phyloP scores from a whole-genome alignment of 1,140 invertebrate genomes.

The Rhopalosiphum padi region DNA sequence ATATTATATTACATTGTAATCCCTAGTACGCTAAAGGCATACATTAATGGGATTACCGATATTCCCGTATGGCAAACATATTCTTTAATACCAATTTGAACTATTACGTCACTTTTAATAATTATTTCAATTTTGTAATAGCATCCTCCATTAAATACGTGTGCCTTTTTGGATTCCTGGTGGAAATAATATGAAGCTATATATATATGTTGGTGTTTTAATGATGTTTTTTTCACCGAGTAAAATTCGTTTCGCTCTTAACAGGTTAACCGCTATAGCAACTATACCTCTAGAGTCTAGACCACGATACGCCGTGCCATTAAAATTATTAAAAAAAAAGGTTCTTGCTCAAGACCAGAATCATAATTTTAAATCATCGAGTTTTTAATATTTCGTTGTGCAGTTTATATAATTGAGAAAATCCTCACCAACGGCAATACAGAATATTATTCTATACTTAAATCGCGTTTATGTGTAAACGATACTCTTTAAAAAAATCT shows the following conservation, averaged over 20 bases:
- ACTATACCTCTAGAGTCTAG: not conserved
- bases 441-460: not conserved
- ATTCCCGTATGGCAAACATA: not conserved
- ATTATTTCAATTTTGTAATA: constrained; percentile 7
- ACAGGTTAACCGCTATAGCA: not conserved
- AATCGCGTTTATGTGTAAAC: not conserved
- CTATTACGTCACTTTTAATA: constrained; percentile 1
- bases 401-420: not conserved
- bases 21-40: not conserved
- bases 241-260: not conserved
- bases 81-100: constrained; percentile 26
- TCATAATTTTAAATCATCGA: not conserved
- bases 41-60: constrained; percentile 43
- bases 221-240: not conserved
- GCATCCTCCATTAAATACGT: not conserved
- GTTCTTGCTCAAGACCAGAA: not conserved
- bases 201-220: not conserved
- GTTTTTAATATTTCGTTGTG: not conserved
- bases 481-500: not conserved
- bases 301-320: not conserved
- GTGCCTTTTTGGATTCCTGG: not conserved
- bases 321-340: constrained; percentile 13
- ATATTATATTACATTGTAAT: constrained; percentile 34
- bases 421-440: not conserved
- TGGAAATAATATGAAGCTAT: not conserved